phyloP scores from a whole-genome alignment of 2,113 vertebrate genomes.

The Acinonyx jubatus region DNA sequence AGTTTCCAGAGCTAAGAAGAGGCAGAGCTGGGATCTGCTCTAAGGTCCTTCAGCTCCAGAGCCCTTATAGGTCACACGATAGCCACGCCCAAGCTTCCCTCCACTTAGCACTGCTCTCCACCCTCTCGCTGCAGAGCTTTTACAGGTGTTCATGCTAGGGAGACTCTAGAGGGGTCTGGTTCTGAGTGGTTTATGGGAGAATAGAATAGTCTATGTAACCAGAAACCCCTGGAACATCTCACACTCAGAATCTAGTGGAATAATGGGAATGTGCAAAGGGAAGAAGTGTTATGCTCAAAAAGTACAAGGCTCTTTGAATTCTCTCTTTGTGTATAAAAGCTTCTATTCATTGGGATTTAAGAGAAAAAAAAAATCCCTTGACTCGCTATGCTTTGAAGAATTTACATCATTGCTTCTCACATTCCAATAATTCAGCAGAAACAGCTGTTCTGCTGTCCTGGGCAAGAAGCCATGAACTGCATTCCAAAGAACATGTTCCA shows the following conservation, averaged over 20 bases:
- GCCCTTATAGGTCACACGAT: neutral
- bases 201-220: neutral
- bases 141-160: neutral
- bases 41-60: neutral
- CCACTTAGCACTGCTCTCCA: neutral
- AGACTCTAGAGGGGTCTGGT: neutral
- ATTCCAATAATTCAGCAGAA: constrained; percentile 76
- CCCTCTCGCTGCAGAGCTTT: neutral
- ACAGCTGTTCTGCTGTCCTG: constrained; percentile 72
- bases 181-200: neutral
- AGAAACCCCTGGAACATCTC: neutral
- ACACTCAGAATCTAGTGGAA: neutral
- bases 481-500: constrained; percentile 66
- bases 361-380: constrained; percentile 43
- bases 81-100: neutral
- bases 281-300: constrained; percentile 52
- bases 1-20: neutral
- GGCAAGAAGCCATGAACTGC: constrained; percentile 68
- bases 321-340: constrained; percentile 77
- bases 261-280: neutral
- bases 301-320: neutral
- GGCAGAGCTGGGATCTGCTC: neutral
- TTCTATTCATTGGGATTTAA: constrained; percentile 75
- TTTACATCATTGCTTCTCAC: constrained; percentile 79
- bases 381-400: constrained; percentile 70